Evolutionary conservation across 2,888 invertebrate species (phyloP).

Genomic region (Rhaphigaster nebulosa): DNA sequence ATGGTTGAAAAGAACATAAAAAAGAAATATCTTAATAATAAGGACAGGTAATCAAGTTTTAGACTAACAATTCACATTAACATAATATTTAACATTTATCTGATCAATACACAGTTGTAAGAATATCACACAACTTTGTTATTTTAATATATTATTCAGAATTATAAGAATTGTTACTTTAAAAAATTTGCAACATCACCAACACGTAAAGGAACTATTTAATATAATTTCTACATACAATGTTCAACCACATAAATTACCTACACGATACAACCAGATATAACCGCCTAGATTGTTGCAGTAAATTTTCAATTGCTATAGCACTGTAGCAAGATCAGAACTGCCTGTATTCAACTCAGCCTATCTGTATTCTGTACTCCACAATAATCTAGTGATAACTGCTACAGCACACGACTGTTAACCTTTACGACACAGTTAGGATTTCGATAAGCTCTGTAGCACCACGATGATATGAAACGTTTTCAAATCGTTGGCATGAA

Average conservation of each 20-base stretch:
- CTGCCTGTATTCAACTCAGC: not conserved
- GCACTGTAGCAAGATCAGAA: not conserved
- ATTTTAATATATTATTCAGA: no score
- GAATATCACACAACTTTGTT: no score
- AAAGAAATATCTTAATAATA: no score
- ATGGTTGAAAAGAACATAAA: no score
- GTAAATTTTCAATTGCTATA: not conserved
- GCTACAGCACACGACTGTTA: not conserved
- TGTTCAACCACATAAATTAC: not conserved
- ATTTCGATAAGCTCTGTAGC: not conserved
- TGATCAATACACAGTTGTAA: no score
- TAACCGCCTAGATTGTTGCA: not conserved
- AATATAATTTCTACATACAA: not conserved
- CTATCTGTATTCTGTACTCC: not conserved
- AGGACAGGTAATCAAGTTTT: no score
- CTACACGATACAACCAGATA: not conserved
- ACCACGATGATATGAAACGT: not conserved
- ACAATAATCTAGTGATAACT: slow-evolving; percentile 22
- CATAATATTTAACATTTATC: no score
- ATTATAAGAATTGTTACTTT: no score
- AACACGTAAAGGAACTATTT: no score
- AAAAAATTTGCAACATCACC: no score
- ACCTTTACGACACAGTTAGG: not conserved
- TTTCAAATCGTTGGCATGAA: not conserved
- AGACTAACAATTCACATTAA: no score